These are phyloP conservation scores for Aleiodes alternator DNA, from an alignment of 2,888 invertebrate species.

Conservation along the genomic window DNA sequence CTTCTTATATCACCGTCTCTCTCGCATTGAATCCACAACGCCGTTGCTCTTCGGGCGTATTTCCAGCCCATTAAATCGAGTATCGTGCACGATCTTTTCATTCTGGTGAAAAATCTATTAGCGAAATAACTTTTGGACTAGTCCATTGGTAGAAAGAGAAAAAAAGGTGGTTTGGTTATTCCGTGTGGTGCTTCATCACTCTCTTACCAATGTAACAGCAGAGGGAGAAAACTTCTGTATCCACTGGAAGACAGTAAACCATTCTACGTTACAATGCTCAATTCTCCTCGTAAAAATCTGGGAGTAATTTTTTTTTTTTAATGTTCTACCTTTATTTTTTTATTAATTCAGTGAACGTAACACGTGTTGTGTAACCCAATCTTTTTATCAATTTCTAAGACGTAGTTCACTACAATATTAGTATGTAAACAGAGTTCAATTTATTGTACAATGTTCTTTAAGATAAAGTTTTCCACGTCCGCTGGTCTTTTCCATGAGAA, in stretches of 20 bases:
- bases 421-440: no score
- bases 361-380: no score
- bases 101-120: constrained; percentile 64
- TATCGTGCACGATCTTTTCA: constrained; percentile 64
- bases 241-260: constrained; percentile 13
- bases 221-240: constrained; percentile 2
- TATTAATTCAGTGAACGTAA: neutral
- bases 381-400: no score
- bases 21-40: constrained; percentile 36
- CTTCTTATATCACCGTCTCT: no score
- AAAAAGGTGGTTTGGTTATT: constrained; percentile 33
- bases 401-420: no score
- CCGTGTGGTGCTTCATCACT: constrained; percentile 36
- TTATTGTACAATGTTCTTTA: no score
- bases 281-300: constrained; percentile 6
- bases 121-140: constrained; percentile 55
- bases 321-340: constrained; percentile 6
- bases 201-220: constrained; percentile 20
- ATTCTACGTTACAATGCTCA: constrained; percentile 21
- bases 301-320: neutral
- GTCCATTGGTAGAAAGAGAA: neutral
- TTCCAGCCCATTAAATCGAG: constrained; percentile 62
- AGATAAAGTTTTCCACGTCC: no score
- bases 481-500: no score
- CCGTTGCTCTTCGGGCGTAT: constrained; percentile 57